phyloP scores from a whole-genome alignment of 2,113 vertebrate species.

The Upupa epops region DNA sequence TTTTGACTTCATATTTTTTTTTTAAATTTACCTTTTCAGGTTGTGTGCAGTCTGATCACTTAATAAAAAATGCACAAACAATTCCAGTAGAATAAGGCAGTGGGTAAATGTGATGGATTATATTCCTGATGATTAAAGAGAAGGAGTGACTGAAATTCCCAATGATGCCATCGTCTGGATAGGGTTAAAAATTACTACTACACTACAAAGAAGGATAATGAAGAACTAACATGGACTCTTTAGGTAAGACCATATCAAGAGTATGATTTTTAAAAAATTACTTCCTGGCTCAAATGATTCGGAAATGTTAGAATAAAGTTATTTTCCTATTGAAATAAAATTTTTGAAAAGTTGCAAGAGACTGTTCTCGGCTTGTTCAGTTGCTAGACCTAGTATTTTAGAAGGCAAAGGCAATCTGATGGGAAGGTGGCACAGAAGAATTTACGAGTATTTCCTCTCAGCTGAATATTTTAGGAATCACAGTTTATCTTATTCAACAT shows the following conservation, averaged over 20 bases:
- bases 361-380: not conserved
- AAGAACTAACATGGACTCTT: not conserved
- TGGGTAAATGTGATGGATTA: not conserved
- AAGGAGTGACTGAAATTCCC: not conserved
- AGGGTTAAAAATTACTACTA: not conserved
- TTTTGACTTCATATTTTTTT: not conserved
- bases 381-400: not conserved
- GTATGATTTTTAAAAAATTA: not conserved
- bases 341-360: not conserved
- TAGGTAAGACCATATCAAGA: not conserved
- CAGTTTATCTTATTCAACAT: not conserved
- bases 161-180: not conserved
- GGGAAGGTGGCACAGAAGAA: not conserved
- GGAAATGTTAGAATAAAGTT: not conserved
- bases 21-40: not conserved
- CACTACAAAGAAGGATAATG: not conserved
- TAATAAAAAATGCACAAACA: not conserved
- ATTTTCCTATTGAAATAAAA: not conserved
- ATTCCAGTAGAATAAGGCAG: not conserved
- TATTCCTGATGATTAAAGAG: not conserved
- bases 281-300: not conserved
- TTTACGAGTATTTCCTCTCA: not conserved
- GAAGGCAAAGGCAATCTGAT: not conserved
- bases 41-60: not conserved
- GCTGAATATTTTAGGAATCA: not conserved